Evolutionary conservation across 2,797 vertebrate species (phyloP).

Genomic region (Sciaenops ocellatus): DNA sequence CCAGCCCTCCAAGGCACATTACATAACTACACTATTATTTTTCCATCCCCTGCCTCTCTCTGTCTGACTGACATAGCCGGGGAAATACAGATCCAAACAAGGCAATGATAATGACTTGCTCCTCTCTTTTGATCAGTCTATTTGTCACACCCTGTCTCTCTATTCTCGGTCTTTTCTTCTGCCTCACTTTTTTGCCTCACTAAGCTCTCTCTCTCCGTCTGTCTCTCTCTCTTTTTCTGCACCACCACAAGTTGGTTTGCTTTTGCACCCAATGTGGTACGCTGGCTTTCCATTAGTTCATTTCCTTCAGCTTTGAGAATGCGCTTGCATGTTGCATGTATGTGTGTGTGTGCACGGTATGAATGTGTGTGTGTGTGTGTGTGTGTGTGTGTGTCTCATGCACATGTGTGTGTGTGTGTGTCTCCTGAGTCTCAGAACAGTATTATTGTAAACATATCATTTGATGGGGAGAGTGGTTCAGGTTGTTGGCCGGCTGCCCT

Average conservation of each 20-base stretch:
- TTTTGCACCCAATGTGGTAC: slow-evolving; percentile 57
- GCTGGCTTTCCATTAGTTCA: slow-evolving; percentile 76
- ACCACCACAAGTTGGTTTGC: slow-evolving; percentile 44
- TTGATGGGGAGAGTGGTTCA: slow-evolving; percentile 87
- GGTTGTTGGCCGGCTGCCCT: slow-evolving; percentile 86
- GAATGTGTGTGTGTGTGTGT: not conserved
- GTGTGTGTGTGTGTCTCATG: slow-evolving; percentile 19
- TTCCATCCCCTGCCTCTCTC: slow-evolving; percentile 60
- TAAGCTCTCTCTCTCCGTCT: slow-evolving; percentile 14
- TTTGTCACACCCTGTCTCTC: slow-evolving; percentile 58
- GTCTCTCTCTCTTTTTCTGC: not conserved
- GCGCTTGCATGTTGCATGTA: slow-evolving; percentile 31
- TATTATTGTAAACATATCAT: slow-evolving; percentile 90
- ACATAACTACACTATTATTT: slow-evolving; percentile 72
- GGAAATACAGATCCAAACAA: slow-evolving; percentile 73
- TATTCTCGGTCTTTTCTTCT: slow-evolving; percentile 38
- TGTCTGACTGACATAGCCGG: slow-evolving; percentile 61
- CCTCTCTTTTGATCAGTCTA: slow-evolving; percentile 56
- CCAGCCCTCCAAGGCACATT: slow-evolving; percentile 61
- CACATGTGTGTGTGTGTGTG: slow-evolving; percentile 65
- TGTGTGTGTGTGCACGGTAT: slow-evolving; percentile 19
- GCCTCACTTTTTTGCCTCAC: slow-evolving; percentile 1
- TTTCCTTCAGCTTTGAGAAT: slow-evolving; percentile 63
- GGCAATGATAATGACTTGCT: slow-evolving; percentile 74
- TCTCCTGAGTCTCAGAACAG: slow-evolving; percentile 80